Conservation (phyloP, 2,888 invertebrate genomes). For the Cylindroiulus punctatus region DNA sequence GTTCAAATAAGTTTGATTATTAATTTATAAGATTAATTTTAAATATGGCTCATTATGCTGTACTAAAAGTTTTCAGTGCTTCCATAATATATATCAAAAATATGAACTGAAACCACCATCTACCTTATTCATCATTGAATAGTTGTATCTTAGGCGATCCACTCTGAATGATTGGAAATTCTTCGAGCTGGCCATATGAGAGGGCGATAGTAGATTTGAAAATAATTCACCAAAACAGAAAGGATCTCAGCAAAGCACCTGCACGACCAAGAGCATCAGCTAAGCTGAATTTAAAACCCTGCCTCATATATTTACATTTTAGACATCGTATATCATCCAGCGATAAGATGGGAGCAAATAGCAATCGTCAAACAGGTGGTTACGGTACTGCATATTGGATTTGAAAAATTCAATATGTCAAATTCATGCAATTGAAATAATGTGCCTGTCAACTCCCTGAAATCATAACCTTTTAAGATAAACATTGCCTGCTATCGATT, state of each 20-base stretch:
- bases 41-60: no score
- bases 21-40: no score
- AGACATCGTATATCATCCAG: neutral
- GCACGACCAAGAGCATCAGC: neutral
- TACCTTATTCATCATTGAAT: neutral
- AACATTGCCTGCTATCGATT: neutral
- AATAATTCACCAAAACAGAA: neutral
- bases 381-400: neutral
- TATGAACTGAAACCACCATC: neutral
- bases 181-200: neutral
- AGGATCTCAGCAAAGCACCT: neutral
- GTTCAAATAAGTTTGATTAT: no score
- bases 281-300: neutral
- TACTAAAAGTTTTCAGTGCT: no score
- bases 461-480: neutral
- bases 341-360: neutral
- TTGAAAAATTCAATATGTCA: neutral
- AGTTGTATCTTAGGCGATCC: constrained; percentile 1
- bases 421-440: neutral
- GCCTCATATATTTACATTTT: neutral
- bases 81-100: neutral
- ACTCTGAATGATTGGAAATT: neutral
- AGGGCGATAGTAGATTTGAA: neutral
- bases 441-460: neutral
- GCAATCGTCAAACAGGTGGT: constrained; percentile 18